phyloP scores from a whole-genome alignment of 2,888 invertebrate species.

The Himalopsyche anomala region DNA sequence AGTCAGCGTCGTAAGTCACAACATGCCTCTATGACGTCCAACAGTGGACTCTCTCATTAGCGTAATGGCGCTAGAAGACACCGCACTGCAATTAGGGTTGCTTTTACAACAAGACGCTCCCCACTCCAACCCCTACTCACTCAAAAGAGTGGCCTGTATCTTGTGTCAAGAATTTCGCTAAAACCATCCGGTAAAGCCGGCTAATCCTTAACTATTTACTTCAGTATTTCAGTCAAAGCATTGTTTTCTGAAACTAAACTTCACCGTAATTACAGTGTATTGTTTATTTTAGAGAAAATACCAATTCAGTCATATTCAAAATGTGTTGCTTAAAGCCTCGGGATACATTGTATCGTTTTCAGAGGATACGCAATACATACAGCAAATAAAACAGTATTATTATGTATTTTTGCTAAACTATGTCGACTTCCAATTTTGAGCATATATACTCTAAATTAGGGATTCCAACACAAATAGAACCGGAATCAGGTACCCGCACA shows the following conservation, averaged over 20 bases:
- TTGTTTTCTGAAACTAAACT: conserved; percentile 55
- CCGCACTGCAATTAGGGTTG: conserved; percentile 62
- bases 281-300: conserved; percentile 10
- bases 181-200: not conserved
- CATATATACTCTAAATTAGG: too few relatives aligned
- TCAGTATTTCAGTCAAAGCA: conserved; percentile 43
- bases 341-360: too few relatives aligned
- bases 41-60: conserved; percentile 59
- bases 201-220: conserved; percentile 11
- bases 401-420: too few relatives aligned
- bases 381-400: too few relatives aligned
- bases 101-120: conserved; percentile 50
- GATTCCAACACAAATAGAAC: too few relatives aligned
- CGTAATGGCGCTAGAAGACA: conserved; percentile 58
- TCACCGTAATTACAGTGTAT: not conserved
- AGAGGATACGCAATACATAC: too few relatives aligned
- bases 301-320: not conserved
- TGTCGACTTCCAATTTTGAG: too few relatives aligned
- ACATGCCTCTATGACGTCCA: conserved; percentile 39
- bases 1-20: not conserved
- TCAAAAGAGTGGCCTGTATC: conserved; percentile 15
- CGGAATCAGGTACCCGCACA: too few relatives aligned
- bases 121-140: not conserved
- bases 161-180: conserved; percentile 22
- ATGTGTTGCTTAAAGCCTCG: too few relatives aligned